These are phyloP conservation scores for Tetramorium simillimum DNA, from an alignment of 1,140 invertebrate species.

Conservation along the genomic window DNA sequence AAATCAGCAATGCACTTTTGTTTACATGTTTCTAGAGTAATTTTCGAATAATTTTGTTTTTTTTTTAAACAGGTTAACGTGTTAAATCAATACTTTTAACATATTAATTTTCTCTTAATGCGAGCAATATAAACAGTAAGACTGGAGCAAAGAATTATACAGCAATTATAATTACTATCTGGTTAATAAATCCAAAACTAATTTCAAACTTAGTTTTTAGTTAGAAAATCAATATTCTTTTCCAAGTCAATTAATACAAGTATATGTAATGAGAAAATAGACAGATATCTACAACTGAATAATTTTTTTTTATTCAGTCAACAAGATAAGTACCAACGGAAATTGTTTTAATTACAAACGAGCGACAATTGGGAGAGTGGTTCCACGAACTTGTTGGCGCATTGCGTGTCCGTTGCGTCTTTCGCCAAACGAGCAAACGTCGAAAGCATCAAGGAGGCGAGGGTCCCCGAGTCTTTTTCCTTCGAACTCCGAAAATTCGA, in stretches of 20 bases:
- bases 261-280: not conserved
- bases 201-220: not conserved
- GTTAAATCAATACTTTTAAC: not conserved
- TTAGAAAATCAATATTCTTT: not conserved
- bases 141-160: not conserved
- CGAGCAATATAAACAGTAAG: not conserved
- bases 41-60: not conserved
- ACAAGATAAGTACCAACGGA: not conserved
- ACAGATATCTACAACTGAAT: not conserved
- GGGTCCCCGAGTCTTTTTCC: slow-evolving; percentile 17
- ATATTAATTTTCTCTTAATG: not conserved
- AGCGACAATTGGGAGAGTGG: not conserved
- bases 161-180: not conserved
- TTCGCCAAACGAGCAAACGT: slow-evolving; percentile 52
- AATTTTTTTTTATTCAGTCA: not conserved
- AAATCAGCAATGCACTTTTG: not conserved
- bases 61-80: not conserved
- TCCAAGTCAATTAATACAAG: not conserved
- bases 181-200: not conserved
- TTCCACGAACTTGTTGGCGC: slow-evolving; percentile 40
- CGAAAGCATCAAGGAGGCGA: slow-evolving; percentile 60
- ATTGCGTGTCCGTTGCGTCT: slow-evolving; percentile 40
- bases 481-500: slow-evolving; percentile 85
- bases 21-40: not conserved
- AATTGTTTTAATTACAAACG: not conserved